Conservation (phyloP, 2,888 invertebrate species). For the Diabrotica balteata region DNA sequence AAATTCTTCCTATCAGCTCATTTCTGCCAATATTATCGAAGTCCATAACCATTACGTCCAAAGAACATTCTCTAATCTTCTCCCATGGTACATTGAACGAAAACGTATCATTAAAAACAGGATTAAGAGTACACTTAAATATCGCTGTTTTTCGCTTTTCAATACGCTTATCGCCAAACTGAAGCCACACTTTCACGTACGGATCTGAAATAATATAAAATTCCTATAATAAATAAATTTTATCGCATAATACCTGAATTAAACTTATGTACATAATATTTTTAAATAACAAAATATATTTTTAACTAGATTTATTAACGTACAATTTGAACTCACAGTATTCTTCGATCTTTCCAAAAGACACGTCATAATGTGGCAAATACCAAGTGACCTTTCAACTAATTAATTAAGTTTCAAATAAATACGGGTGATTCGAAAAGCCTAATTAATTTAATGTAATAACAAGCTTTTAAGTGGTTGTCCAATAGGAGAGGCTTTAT, state of each 20-base stretch:
- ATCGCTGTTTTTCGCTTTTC: slow-evolving; percentile 96
- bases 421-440: too few species aligned
- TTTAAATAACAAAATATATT: too few species aligned
- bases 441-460: too few species aligned
- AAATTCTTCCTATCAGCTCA: slow-evolving; percentile 90
- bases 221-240: not conserved
- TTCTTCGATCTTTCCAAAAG: too few species aligned
- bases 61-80: slow-evolving; percentile 91
- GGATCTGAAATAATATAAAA: slow-evolving; percentile 75
- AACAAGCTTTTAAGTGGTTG: too few species aligned
- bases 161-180: slow-evolving; percentile 92
- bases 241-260: not conserved
- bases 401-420: too few species aligned
- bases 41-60: slow-evolving; percentile 96
- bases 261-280: too few species aligned
- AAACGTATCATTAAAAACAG: slow-evolving; percentile 95
- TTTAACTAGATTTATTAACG: not conserved
- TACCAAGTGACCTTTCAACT: too few species aligned
- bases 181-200: slow-evolving; percentile 97
- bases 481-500: too few species aligned
- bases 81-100: slow-evolving; percentile 97
- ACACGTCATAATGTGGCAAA: too few species aligned
- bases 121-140: slow-evolving; percentile 92
- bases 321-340: too few species aligned
- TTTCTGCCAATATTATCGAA: slow-evolving; percentile 95